Percentiles rank a stretch among this genome's conserved stretches.
These are phyloP conservation scores for Drosophila eugracilis DNA, from an alignment of 1,140 invertebrate species.

Conservation along the genomic window DNA sequence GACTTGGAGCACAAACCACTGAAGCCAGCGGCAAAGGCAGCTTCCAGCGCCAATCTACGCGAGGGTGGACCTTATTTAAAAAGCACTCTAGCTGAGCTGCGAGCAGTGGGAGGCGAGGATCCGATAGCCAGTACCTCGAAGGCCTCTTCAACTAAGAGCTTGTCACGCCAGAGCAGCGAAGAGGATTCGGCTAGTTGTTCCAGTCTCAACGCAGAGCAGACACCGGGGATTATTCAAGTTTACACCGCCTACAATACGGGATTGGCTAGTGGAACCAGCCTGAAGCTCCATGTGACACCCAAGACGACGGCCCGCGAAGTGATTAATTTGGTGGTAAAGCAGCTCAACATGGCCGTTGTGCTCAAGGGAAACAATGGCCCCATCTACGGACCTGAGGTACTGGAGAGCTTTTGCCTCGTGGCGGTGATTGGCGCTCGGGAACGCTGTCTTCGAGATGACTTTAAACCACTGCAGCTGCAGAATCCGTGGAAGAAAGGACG, in stretches of 20 bases:
- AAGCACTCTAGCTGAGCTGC: conserved; percentile 77
- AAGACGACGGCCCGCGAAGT: conserved; percentile 96
- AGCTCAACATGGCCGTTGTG: conserved; percentile 96
- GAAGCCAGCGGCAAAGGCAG: conserved; percentile 62
- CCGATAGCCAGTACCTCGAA: conserved; percentile 64
- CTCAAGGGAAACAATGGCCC: conserved; percentile 91
- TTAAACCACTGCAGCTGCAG: conserved; percentile 95
- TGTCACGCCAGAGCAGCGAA: conserved; percentile 74
- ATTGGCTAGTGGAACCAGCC: conserved; percentile 94
- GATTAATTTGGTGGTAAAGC: conserved; percentile 96
- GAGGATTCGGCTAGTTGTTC: conserved; percentile 78
- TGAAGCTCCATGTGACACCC: conserved; percentile 96
- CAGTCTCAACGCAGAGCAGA: conserved; percentile 65
- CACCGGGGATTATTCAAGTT: conserved; percentile 91
- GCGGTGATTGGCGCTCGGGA: conserved; percentile 97
- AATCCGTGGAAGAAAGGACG: conserved; percentile 97
- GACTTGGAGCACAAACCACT: conserved; percentile 85
- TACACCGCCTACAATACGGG: conserved; percentile 98
- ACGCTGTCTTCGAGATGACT: conserved; percentile 96
- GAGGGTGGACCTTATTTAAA: conserved; percentile 85
- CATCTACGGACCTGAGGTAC: conserved; percentile 91
- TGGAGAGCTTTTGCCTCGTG: conserved; percentile 96
- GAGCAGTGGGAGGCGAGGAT: conserved; percentile 59
- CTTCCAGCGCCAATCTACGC: conserved; percentile 72
- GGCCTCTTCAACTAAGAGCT: conserved; percentile 61